A percentile compares a stretch with the other conserved stretches of the same genome.
Evolutionary conservation across 2,797 vertebrate genomes (phyloP).

Genomic region (Phrynocephalus guinanensis): DNA sequence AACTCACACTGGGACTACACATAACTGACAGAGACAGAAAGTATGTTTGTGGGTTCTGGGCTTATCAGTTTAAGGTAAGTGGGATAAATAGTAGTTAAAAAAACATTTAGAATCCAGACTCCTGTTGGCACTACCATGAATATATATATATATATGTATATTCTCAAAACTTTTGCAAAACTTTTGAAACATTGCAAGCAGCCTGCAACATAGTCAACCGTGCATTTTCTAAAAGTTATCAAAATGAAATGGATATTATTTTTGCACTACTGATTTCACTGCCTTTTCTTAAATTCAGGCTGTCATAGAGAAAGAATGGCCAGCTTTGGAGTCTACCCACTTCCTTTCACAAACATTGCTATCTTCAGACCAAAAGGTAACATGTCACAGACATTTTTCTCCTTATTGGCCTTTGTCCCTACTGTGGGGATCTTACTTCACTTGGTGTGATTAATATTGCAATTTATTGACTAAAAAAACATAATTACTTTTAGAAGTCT

Average conservation of each 20-base stretch:
- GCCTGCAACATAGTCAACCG: constrained; percentile 54
- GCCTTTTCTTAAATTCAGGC: constrained; percentile 77
- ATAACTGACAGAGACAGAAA: not conserved
- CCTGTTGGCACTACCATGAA: not conserved
- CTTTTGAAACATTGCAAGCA: constrained; percentile 43
- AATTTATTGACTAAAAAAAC: constrained; percentile 89
- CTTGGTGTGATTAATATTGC: constrained; percentile 85
- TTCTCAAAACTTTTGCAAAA: not conserved
- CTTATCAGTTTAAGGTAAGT: not conserved
- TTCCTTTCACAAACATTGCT: constrained; percentile 76
- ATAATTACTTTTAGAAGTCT: constrained; percentile 86
- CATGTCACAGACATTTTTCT: constrained; percentile 76
- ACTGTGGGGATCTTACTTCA: constrained; percentile 75
- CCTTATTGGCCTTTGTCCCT: constrained; percentile 73
- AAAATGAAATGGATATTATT: constrained; percentile 66
- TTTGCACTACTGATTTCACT: constrained; percentile 45
- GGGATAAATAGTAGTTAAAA: not conserved
- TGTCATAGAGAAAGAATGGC: constrained; percentile 84
- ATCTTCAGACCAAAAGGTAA: constrained; percentile 86
- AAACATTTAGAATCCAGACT: not conserved
- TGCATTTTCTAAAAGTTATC: constrained; percentile 55
- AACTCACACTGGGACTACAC: not conserved
- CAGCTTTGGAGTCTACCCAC: constrained; percentile 72
- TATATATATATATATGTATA: constrained; percentile 31
- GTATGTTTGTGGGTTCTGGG: not conserved